phyloP scores from a whole-genome alignment of 2,888 invertebrate species.

The Dendrolimus houi region DNA sequence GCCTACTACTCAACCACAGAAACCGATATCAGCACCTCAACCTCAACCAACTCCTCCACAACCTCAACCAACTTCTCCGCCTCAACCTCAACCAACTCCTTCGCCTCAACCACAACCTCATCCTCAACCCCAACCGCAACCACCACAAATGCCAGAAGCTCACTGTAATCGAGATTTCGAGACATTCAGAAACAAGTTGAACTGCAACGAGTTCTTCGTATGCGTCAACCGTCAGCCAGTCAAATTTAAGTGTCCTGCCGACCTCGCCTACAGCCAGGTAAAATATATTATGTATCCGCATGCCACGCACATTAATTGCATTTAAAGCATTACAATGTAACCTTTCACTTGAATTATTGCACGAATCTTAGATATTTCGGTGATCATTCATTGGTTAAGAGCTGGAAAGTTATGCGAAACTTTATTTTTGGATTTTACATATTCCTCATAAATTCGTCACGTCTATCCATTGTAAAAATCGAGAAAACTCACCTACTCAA shows the following conservation, averaged over 20 bases:
- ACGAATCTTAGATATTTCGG: not conserved
- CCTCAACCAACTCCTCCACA: conserved; percentile 2
- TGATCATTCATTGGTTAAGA: not conserved
- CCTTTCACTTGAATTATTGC: conserved; percentile 11
- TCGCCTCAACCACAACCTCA: not conserved
- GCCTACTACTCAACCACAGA: not conserved
- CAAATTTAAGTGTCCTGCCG: conserved; percentile 79
- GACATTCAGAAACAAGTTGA: conserved; percentile 75
- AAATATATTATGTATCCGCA: conserved; percentile 13
- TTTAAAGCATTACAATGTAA: conserved; percentile 5
- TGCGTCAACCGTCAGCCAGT: conserved; percentile 77
- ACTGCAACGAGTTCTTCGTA: conserved; percentile 81
- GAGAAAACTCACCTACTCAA: too few relatives aligned
- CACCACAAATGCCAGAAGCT: conserved; percentile 11
- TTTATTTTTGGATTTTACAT: too few relatives aligned
- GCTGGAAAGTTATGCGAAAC: too few relatives aligned
- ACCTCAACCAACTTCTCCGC: conserved; percentile 12
- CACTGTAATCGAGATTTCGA: conserved; percentile 76
- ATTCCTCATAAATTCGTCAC: too few relatives aligned
- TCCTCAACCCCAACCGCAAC: conserved; percentile 5
- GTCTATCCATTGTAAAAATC: too few relatives aligned
- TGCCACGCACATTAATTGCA: conserved; percentile 10
- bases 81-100: conserved; percentile 4
- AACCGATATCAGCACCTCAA: not conserved
- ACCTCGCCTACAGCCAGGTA: conserved; percentile 78